Conservation (phyloP, 2,113 vertebrate species). For the Petaurus breviceps region DNA sequence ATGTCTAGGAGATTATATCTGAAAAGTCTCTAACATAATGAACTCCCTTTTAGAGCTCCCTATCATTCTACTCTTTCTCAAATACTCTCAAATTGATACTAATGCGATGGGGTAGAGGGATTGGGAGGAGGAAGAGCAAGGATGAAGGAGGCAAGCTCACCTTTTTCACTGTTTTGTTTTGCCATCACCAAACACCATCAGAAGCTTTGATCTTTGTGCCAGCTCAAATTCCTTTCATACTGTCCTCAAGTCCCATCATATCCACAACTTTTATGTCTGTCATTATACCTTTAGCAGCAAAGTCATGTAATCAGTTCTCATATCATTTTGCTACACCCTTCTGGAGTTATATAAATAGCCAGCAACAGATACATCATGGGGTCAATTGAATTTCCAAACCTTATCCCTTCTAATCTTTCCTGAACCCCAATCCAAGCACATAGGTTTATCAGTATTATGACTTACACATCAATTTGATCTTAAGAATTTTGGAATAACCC, state of each 20-base stretch:
- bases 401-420: not conserved
- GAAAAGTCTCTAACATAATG: not conserved
- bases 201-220: not conserved
- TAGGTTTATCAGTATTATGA: not conserved
- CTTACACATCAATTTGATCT: not conserved
- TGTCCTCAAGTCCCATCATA: not conserved
- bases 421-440: not conserved
- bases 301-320: not conserved
- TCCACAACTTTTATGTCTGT: not conserved
- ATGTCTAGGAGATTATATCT: not conserved
- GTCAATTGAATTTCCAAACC: not conserved
- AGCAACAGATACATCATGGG: not conserved
- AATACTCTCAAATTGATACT: not conserved
- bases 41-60: not conserved
- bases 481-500: not conserved
- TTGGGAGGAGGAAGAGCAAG: not conserved
- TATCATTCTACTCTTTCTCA: not conserved
- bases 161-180: not conserved
- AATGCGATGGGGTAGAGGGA: not conserved
- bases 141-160: not conserved
- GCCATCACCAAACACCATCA: not conserved
- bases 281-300: not conserved
- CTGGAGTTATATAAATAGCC: not conserved
- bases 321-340: not conserved
- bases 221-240: not conserved